A percentile compares a stretch with the other conserved stretches of the same genome.
Conservation (phyloP, 2,797 vertebrate genomes). For the Artibeus jamaicensis region DNA sequence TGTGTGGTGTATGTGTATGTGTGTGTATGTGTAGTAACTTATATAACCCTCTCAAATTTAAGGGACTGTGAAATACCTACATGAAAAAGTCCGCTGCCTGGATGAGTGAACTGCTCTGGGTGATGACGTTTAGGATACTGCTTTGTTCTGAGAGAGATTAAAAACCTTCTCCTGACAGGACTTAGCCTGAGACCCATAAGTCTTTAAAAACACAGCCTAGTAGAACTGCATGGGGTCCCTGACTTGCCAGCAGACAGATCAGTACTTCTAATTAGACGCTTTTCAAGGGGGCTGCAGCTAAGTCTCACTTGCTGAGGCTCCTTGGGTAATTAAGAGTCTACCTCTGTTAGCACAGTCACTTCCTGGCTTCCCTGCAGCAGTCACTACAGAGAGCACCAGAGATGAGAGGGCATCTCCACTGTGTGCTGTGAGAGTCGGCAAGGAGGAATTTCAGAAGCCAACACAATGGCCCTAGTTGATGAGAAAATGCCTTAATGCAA, state of each 20-base stretch:
- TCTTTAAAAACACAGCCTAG: conserved; percentile 1
- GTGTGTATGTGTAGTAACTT: not conserved
- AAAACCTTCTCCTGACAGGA: not conserved
- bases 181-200: not conserved
- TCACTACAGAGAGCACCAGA: not conserved
- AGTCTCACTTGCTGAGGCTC: not conserved
- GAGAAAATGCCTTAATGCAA: not conserved
- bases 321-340: not conserved
- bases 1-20: too few relatives aligned
- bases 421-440: not conserved
- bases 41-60: not conserved
- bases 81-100: not conserved
- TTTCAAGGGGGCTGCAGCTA: not conserved
- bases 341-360: not conserved
- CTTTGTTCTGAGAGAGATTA: not conserved
- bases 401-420: not conserved
- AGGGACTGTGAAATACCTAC: not conserved
- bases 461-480: not conserved
- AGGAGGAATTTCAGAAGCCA: not conserved
- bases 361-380: not conserved
- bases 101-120: not conserved
- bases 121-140: not conserved
- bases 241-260: not conserved
- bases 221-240: not conserved
- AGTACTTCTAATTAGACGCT: not conserved